A percentile compares a stretch with the other conserved stretches of the same genome.
These are phyloP conservation scores for Chondrosia reniformis DNA, from an alignment of 37 sponge, comb jelly and placozoan genomes.

Conservation along the genomic window DNA sequence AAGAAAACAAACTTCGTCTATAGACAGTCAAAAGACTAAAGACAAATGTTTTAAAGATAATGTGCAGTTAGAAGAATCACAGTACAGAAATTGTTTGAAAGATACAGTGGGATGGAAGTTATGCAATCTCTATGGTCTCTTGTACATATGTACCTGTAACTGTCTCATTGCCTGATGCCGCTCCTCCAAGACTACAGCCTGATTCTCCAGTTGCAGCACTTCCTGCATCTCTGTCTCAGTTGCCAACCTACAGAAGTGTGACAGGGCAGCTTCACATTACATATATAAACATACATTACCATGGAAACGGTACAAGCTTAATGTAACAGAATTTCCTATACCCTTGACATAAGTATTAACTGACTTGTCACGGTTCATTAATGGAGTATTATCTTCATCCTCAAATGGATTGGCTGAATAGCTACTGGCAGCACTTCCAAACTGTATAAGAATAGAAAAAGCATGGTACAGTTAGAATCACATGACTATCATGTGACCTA, in stretches of 20 bases:
- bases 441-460: not conserved
- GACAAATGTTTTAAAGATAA: too few relatives aligned
- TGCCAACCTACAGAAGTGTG: not conserved
- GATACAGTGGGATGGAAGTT: too few relatives aligned
- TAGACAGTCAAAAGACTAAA: too few relatives aligned
- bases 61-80: too few relatives aligned
- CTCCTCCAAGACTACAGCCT: constrained; percentile 10
- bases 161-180: constrained; percentile 21
- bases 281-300: not conserved
- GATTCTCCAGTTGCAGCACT: constrained; percentile 6
- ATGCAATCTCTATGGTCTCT: too few relatives aligned
- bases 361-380: constrained; percentile 7
- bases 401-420: constrained; percentile 5
- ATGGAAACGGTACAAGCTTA: not conserved
- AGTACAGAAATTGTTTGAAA: too few relatives aligned
- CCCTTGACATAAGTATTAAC: not conserved
- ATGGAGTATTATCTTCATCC: not conserved
- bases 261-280: not conserved
- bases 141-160: too few relatives aligned
- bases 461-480: not conserved
- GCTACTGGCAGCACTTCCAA: constrained; percentile 13
- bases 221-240: constrained; percentile 1
- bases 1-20: too few relatives aligned
- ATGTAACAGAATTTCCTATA: not conserved
- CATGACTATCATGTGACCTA: not conserved